Evolutionary conservation across 2,888 invertebrate genomes (phyloP).

Genomic region (Lithophane ornitopus): DNA sequence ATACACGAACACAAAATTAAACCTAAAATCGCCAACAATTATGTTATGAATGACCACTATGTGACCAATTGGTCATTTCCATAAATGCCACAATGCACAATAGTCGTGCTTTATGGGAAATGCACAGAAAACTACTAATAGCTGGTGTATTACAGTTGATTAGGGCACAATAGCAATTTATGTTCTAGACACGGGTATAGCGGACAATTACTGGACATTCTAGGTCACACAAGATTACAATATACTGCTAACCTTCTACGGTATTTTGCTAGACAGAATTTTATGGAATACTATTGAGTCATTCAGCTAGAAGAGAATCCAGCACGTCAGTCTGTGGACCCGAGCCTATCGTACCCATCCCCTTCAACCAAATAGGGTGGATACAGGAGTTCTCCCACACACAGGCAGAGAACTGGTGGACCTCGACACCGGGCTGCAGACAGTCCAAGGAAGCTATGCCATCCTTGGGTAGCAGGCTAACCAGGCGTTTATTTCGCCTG

Average conservation of each 20-base stretch:
- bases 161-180: slow-evolving; percentile 62
- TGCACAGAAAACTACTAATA: slow-evolving; percentile 63
- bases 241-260: slow-evolving; percentile 25
- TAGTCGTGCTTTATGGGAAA: slow-evolving; percentile 64
- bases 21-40: slow-evolving; percentile 42
- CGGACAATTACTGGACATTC: slow-evolving; percentile 44
- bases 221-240: slow-evolving; percentile 49
- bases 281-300: slow-evolving; percentile 2
- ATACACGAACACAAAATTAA: slow-evolving; percentile 26
- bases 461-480: too few relatives aligned
- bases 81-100: slow-evolving; percentile 52
- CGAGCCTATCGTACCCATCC: too few relatives aligned
- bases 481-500: too few relatives aligned
- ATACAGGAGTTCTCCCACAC: too few relatives aligned
- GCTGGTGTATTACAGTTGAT: slow-evolving; percentile 59
- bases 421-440: too few relatives aligned
- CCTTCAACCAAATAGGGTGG: too few relatives aligned
- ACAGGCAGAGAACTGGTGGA: too few relatives aligned
- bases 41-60: slow-evolving; percentile 47
- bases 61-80: slow-evolving; percentile 55
- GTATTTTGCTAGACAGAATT: slow-evolving; percentile 12
- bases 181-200: slow-evolving; percentile 17
- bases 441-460: too few relatives aligned
- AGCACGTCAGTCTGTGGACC: too few relatives aligned
- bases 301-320: too few relatives aligned